A percentile compares a stretch with the other conserved stretches of the same genome.
Evolutionary conservation across 1,140 invertebrate genomes (phyloP).

Genomic region (Acromyrmex heyeri): DNA sequence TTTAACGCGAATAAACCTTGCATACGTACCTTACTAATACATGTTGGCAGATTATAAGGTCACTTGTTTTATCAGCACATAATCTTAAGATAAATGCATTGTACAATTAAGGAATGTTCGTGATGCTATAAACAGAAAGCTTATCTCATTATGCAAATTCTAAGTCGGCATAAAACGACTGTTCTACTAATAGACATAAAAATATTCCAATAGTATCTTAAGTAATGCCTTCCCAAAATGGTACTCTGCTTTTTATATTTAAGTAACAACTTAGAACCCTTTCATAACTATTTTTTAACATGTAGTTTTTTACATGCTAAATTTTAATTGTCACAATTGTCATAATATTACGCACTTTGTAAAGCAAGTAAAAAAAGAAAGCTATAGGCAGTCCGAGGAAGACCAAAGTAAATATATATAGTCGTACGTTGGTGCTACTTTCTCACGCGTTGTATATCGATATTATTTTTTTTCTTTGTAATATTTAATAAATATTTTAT

Average conservation of each 20-base stretch:
- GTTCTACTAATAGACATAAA: neutral
- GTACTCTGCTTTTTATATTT: constrained; percentile 26
- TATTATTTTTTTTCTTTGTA: constrained; percentile 6
- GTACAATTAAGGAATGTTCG: constrained; percentile 49
- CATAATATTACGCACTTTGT: constrained; percentile 34
- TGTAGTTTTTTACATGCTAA: neutral
- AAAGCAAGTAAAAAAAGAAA: constrained; percentile 48
- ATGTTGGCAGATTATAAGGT: constrained; percentile 56
- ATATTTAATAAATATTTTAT: constrained; percentile 82
- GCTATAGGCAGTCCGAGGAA: constrained; percentile 43
- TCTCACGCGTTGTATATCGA: constrained; percentile 24
- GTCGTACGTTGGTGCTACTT: constrained; percentile 25
- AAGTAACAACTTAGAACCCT: constrained; percentile 33
- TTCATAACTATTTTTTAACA: constrained; percentile 41
- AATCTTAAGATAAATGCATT: constrained; percentile 26
- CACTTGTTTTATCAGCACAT: constrained; percentile 54
- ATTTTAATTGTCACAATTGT: constrained; percentile 36
- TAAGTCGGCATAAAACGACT: constrained; percentile 10
- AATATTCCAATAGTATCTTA: constrained; percentile 16
- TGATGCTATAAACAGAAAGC: constrained; percentile 5
- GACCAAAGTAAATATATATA: constrained; percentile 31
- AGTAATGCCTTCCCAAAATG: constrained; percentile 30
- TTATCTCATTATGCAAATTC: neutral
- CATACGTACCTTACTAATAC: constrained; percentile 8
- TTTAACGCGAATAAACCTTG: constrained; percentile 16